Base-by-base conservation (phyloP, 2,797 vertebrate species). In the Lepilemur septentrionalis region DNA sequence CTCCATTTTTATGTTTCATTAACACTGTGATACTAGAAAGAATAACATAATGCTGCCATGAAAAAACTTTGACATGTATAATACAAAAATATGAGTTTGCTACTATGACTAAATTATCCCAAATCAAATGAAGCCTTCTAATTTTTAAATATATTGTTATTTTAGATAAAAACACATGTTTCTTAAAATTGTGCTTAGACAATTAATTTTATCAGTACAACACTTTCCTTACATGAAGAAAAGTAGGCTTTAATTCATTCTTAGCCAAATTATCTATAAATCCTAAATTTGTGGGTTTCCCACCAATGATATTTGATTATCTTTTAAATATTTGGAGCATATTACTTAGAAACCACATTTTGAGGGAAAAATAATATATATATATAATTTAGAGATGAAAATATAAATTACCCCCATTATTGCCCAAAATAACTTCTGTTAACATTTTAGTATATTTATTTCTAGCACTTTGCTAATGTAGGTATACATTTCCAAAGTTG, bases 261-360 rank as follows among this genome's bases (percentile, higher is more conserved):
- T 91, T 93, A 90, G 48, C 1, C n/a, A 94, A 91, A 83, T 80
- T 80, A 75, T 48, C 65, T 89, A 22, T 95, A 93, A 87, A 89
- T 80, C 17, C 35, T 93, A 20, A 92, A 82, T 76, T 75, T 50
- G 2, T 57, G 22, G 57, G 12, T 5, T 1, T 79, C 0, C 7
- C 61, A 90, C n/a, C 15, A 73, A 91, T 55, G 46, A 30, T 22
- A 79, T 67, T 57, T 92, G 25, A 48, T 20, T 81, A 48, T 79
- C 90, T 87, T 79, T 82, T 63, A 85, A 65, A 12, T 61, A 73
- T 86, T 86, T 86, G 76, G 10, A 83, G 18, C 69, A 93, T 89
- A 79, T 50, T 79, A 55, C n/a, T 25, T 38, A 76, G 57, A 87
- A 95, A 35, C 20, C 22, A 70, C 5, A 79, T 59, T 89, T 59